Evolutionary conservation across 2,797 vertebrate genomes (phyloP).

Genomic region (Sarcophilus harrisii): DNA sequence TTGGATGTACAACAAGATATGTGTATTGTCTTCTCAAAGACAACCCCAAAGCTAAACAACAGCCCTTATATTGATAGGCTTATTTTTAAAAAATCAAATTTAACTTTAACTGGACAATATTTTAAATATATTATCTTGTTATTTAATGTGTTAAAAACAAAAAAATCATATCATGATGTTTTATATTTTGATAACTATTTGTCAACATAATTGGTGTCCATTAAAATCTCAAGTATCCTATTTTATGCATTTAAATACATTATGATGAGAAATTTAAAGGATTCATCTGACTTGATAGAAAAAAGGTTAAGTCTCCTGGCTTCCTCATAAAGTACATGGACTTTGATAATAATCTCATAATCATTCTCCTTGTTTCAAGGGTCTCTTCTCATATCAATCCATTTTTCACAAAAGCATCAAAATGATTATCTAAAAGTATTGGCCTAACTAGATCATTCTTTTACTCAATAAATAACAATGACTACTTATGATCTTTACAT

Average conservation of each 20-base stretch:
- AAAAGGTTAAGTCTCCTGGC: neutral
- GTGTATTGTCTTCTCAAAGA: neutral
- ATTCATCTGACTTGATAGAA: neutral
- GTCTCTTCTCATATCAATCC: neutral
- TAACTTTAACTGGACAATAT: neutral
- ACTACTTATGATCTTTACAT: neutral
- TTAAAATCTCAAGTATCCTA: neutral
- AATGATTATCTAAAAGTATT: neutral
- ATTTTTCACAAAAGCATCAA: neutral
- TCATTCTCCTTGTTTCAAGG: neutral
- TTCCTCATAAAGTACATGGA: neutral
- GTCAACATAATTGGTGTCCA: neutral
- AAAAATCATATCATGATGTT: neutral
- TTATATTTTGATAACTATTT: neutral
- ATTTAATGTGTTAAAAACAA: neutral
- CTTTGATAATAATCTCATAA: neutral
- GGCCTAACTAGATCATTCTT: neutral
- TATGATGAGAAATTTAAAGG: neutral
- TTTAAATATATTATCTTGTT: neutral
- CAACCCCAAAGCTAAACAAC: neutral
- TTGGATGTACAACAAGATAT: neutral
- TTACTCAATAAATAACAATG: neutral
- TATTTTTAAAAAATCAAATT: neutral
- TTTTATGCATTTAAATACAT: neutral
- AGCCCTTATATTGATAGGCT: neutral